Evolutionary conservation across 2,888 invertebrate genomes (phyloP), one percentile per base, ranked within the genome.

Genomic region (Cheilosia urbana): DNA sequence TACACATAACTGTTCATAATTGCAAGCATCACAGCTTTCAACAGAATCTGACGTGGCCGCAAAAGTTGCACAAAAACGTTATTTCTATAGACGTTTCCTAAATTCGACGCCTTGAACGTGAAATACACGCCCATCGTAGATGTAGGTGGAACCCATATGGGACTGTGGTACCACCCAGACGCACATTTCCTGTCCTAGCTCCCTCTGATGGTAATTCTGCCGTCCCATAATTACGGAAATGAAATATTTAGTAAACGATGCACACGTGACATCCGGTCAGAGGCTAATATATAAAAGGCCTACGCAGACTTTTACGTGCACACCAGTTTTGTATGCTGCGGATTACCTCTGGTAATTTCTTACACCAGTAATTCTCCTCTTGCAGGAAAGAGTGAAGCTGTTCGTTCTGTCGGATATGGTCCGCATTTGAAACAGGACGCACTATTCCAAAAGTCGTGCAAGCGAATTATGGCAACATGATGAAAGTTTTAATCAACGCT

Each of bases 181-280:
- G 42, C 40, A 34, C 45, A 58, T 65, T 71, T 71, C 69, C 51
- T 53, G 58, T 40, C 21, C 63, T 57, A 65, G 42, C 53, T 55
- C 68, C 65, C 57, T 69, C 47, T 75, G 27, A 27, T 6, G 71
- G 77, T 85, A 81, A 81, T 81, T 77, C 81, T 72, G 81, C 85
- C 81, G 77, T 76, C 72, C 62, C 72, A 81, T 81, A 81, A 85
- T 85, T 85, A 72, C 85, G 68, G 55, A 81, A 72, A 81, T 81
- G 85, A 85, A 81, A 81, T 85, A 85, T 81, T 80, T 71, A 85
- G 76, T 81, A 81, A 76, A 81, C 85, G 76, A 77, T 76, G 81
- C 68, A 66, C 81, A 81, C 85, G 85, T 85, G 85, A 85, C 85
- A 68, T 84, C 76, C 85, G 81, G 60, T 21, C 27, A 57, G n/a